These are phyloP conservation scores for Orgyia antiqua DNA, from an alignment of 2,888 invertebrate species.

Conservation along the genomic window DNA sequence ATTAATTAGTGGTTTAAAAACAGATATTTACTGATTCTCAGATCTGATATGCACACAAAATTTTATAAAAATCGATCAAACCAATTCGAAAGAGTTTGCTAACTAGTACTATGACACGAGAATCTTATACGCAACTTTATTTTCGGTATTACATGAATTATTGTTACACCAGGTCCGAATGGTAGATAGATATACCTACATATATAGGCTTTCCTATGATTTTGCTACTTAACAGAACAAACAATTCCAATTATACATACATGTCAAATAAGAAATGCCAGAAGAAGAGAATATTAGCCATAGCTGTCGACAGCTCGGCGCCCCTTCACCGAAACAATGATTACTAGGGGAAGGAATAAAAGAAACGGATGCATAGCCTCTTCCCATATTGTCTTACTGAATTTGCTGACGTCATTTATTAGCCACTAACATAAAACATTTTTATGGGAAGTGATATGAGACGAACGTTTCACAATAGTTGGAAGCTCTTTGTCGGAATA, in stretches of 20 bases:
- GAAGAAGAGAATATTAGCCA: constrained; percentile 58
- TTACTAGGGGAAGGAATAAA: constrained; percentile 62
- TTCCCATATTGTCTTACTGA: constrained; percentile 74
- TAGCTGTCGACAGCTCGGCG: constrained; percentile 60
- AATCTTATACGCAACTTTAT: too few relatives aligned
- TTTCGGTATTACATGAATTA: too few relatives aligned
- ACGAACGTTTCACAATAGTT: constrained; percentile 48
- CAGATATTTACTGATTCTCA: too few relatives aligned
- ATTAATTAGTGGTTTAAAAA: too few relatives aligned
- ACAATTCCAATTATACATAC: constrained; percentile 55
- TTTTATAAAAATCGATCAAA: too few relatives aligned
- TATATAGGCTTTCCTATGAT: too few relatives aligned
- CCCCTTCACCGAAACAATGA: constrained; percentile 65
- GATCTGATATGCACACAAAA: too few relatives aligned
- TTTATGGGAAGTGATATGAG: constrained; percentile 73
- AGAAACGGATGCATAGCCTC: constrained; percentile 65
- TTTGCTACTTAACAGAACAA: too few relatives aligned
- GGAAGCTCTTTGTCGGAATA: constrained; percentile 54
- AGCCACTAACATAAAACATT: constrained; percentile 77
- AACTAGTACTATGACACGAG: too few relatives aligned
- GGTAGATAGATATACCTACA: too few relatives aligned
- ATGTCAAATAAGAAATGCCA: constrained; percentile 49
- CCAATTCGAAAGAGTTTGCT: too few relatives aligned
- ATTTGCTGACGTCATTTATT: constrained; percentile 78
- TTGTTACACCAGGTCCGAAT: too few relatives aligned